A percentile compares a stretch with the other conserved stretches of the same genome.
Evolutionary conservation across 2,797 vertebrate genomes (phyloP).

Genomic region (Xerus rutilus): DNA sequence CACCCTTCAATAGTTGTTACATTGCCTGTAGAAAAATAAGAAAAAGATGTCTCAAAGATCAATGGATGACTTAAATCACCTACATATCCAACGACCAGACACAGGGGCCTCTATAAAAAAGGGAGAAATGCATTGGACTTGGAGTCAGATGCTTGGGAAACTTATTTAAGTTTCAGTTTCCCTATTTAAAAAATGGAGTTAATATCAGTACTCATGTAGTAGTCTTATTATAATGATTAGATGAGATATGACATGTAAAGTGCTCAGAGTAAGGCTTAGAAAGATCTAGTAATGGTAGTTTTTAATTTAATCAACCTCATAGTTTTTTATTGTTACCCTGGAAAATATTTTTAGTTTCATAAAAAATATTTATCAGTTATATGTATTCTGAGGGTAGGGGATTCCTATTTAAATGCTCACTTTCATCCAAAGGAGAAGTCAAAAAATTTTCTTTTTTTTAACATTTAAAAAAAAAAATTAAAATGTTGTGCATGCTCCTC

Average conservation of each 20-base stretch:
- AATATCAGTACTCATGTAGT: neutral
- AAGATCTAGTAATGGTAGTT: neutral
- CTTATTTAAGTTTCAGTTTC: neutral
- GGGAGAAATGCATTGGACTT: neutral
- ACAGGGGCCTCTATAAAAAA: neutral
- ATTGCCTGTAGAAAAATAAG: neutral
- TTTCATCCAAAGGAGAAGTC: neutral
- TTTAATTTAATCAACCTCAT: slow-evolving; percentile 26
- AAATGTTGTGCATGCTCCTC: neutral
- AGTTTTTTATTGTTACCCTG: neutral
- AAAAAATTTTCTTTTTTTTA: neutral
- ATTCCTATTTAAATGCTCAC: slow-evolving; percentile 4
- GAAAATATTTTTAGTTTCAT: slow-evolving; percentile 46
- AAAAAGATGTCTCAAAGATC: neutral
- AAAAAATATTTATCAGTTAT: neutral
- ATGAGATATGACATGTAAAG: neutral
- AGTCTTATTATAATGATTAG: neutral
- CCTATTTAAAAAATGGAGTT: neutral
- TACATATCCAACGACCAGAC: neutral
- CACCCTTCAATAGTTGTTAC: neutral
- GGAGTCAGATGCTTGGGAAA: neutral
- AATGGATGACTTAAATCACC: neutral
- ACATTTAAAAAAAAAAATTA: neutral
- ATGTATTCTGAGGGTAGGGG: neutral
- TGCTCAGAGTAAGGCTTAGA: neutral